Base-by-base conservation (phyloP, 2,888 invertebrate species). In the Synergus gifuensis region DNA sequence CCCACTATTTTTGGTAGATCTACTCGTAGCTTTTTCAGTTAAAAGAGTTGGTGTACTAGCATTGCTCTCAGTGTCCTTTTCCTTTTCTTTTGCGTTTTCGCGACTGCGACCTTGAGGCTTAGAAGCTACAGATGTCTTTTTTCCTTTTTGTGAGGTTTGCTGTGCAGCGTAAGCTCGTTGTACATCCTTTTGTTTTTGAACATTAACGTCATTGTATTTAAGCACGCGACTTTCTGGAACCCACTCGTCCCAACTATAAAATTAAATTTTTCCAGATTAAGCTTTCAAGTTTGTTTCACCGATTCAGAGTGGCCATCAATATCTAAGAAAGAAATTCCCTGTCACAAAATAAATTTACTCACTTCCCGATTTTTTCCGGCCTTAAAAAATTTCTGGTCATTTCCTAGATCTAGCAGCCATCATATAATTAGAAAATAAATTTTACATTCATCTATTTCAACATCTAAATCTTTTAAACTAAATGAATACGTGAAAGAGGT, bases 201-300 rank as follows among this genome's bases (percentile, higher is more conserved):
- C 95, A 90, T 98, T 98, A 1, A 96, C 95, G 86, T 98, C 98
- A 93, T 97, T 98, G 91, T 96, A 97, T 91, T 98, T 98, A 79
- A 98, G 92, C 8, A 98, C 97, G 85, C 98, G 93, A 88, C 96
- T 96, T 91, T 98, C 98, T 0, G 97, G 97, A 7, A 98, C 98
- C 98, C 97, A 97, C 91, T 97, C 97, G 89, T 97, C 97, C 97
- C 97, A 97, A 92, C 97, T 97, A 90, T 28, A 94, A 92, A 80
- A 78, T 79, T 79, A 82, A 82, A 79, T 78, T 77, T 76, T 4
- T 60, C 14, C 73, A 18, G 42, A 66, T 28, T 42, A 36, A 14
- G 58, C 9, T 18, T 18, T 60, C 3, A 60, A 60, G 22, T 60
- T 18, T 28, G 28, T 49, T 49, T 49, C 49, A 49, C 14, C 4